phyloP scores from a whole-genome alignment of 2,113 vertebrate species.

The Hemiscyllium ocellatum region DNA sequence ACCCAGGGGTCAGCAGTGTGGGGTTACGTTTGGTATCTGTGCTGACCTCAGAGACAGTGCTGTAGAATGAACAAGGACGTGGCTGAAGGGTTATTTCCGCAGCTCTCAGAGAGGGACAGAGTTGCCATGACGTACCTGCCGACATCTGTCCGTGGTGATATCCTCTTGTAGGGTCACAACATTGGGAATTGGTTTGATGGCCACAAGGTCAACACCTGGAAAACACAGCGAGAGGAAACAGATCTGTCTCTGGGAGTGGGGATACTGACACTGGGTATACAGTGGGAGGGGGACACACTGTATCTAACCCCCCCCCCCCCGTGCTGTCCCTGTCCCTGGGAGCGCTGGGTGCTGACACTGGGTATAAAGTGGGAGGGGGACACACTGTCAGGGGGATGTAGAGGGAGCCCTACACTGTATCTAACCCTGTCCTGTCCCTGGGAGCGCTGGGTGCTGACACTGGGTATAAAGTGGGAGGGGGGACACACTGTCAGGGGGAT shows the following conservation, averaged over 20 bases:
- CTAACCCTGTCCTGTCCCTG: neutral
- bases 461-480: neutral
- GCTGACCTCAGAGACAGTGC: too few species aligned
- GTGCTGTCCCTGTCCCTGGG: neutral
- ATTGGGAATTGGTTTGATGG: constrained; percentile 83
- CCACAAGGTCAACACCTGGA: constrained; percentile 85
- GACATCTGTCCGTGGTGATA: constrained; percentile 88
- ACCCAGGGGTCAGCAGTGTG: too few species aligned
- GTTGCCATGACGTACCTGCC: constrained; percentile 61
- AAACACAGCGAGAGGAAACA: neutral
- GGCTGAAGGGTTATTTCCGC: too few species aligned
- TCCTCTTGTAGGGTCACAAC: constrained; percentile 87
- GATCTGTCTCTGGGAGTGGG: neutral
- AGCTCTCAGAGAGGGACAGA: too few species aligned
- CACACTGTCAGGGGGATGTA: neutral
- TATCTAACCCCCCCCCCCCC: neutral
- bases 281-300: too few species aligned
- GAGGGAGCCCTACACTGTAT: too few species aligned
- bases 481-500: neutral
- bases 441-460: neutral
- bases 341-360: too few species aligned
- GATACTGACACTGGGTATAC: neutral
- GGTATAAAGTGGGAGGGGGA: neutral
- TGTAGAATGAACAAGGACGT: too few species aligned
- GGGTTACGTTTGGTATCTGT: too few species aligned